Percentiles rank a stretch among this genome's conserved stretches.
Evolutionary conservation across 2,888 invertebrate species (phyloP).

Genomic region (Acrocyrtus sp.): DNA sequence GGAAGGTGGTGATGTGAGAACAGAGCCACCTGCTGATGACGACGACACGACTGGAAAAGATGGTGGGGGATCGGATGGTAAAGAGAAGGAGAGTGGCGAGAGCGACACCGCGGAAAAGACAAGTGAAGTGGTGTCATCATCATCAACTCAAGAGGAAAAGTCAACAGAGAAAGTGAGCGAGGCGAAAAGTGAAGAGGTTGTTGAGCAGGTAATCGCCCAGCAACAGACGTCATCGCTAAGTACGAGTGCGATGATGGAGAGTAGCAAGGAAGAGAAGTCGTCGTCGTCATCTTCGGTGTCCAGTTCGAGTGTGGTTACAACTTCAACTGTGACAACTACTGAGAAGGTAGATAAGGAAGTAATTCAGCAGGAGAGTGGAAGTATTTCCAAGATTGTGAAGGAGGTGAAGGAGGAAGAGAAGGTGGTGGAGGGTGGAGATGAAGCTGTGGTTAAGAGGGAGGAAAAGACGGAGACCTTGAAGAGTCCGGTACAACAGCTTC

Average conservation of each 20-base stretch:
- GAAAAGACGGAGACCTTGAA: slow-evolving; percentile 30
- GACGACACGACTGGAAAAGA: slow-evolving; percentile 24
- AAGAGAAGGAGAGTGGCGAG: too few species aligned
- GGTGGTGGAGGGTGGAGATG: too few species aligned
- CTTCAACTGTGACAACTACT: too few species aligned
- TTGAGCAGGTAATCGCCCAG: slow-evolving; percentile 1
- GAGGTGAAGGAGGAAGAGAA: too few species aligned
- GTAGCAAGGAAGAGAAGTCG: slow-evolving; percentile 3
- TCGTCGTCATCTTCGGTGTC: slow-evolving; percentile 11
- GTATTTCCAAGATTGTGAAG: too few species aligned
- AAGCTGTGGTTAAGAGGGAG: not conserved
- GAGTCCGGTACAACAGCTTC: slow-evolving; percentile 29
- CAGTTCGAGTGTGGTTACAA: too few species aligned
- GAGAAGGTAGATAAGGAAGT: too few species aligned
- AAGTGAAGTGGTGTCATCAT: slow-evolving; percentile 5
- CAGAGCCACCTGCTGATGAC: slow-evolving; percentile 26
- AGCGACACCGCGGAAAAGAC: slow-evolving; percentile 36
- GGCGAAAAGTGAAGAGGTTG: not conserved
- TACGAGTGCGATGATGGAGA: slow-evolving; percentile 21
- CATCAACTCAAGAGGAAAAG: not conserved
- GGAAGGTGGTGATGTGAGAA: slow-evolving; percentile 15
- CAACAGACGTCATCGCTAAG: slow-evolving; percentile 21
- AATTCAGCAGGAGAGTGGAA: too few species aligned
- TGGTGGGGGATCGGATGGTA: slow-evolving; percentile 31
- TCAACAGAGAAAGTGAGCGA: not conserved